Percentiles rank a stretch among this genome's conserved stretches.
Conservation (phyloP, 2,888 invertebrate species). For the Strigamia maritima region DNA sequence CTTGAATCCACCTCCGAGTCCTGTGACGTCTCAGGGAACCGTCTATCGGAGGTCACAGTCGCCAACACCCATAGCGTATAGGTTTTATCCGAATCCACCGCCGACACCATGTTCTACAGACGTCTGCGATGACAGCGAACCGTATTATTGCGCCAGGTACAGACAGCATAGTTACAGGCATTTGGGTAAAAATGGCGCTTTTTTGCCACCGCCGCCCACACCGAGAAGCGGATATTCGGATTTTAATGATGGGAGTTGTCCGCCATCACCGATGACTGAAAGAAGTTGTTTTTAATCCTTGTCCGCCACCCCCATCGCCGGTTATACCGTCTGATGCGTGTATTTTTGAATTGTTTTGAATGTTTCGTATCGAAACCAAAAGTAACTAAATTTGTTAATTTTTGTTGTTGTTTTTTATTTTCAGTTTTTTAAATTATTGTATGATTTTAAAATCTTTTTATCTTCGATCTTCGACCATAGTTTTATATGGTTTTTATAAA, state of each 20-base stretch:
- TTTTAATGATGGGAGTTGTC: constrained; percentile 48
- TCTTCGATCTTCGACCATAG: neutral
- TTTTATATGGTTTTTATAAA: neutral
- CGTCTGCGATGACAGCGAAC: constrained; percentile 68
- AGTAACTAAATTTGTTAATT: too few species aligned
- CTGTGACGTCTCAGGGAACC: constrained; percentile 61
- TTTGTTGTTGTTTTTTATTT: neutral
- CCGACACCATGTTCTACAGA: constrained; percentile 94
- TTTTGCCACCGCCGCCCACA: constrained; percentile 72
- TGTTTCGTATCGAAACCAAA: neutral
- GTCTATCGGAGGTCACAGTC: constrained; percentile 50
- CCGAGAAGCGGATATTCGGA: constrained; percentile 72
- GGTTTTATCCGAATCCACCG: constrained; percentile 76
- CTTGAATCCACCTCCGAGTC: constrained; percentile 86
- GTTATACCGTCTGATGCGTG: constrained; percentile 46
- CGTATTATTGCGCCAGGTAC: constrained; percentile 45
- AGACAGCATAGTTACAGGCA: constrained; percentile 48
- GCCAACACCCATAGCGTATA: constrained; percentile 57
- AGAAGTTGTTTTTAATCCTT: constrained; percentile 74
- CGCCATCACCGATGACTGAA: constrained; percentile 62
- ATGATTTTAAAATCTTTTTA: neutral
- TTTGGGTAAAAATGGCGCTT: constrained; percentile 64
- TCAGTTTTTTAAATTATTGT: neutral
- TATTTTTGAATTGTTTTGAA: neutral
- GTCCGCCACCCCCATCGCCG: constrained; percentile 83